Evolutionary conservation across 1,140 invertebrate genomes (phyloP).

Genomic region (Habropoda laboriosa): DNA sequence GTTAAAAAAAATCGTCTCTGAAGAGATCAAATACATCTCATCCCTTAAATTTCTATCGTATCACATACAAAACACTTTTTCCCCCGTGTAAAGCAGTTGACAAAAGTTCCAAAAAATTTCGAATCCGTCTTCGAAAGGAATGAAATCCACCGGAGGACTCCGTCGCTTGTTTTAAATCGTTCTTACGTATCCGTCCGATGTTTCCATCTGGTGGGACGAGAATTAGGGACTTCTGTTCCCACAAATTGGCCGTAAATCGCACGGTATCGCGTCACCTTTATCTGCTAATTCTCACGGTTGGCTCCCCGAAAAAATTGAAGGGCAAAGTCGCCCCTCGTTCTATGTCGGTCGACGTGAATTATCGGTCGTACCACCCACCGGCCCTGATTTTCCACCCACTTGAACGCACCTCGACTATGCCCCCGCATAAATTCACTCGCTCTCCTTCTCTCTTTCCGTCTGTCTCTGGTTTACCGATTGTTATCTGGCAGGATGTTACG

Average conservation of each 20-base stretch:
- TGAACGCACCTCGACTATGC: slow-evolving; percentile 32
- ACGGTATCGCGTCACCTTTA: slow-evolving; percentile 7
- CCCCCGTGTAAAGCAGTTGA: no score
- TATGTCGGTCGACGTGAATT: slow-evolving; percentile 3
- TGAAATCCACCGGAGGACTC: neutral
- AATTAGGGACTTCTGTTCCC: slow-evolving; percentile 23
- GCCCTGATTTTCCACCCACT: slow-evolving; percentile 45
- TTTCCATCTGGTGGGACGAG: neutral
- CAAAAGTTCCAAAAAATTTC: neutral
- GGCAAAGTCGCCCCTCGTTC: slow-evolving; percentile 1
- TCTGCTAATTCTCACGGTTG: slow-evolving; percentile 56
- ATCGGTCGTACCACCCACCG: slow-evolving; percentile 23
- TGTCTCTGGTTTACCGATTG: slow-evolving; percentile 32
- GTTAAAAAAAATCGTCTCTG: no score
- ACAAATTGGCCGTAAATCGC: slow-evolving; percentile 51
- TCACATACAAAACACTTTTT: no score
- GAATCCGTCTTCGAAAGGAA: neutral
- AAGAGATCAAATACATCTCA: no score
- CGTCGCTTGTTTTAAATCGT: no score
- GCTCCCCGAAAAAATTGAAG: slow-evolving; percentile 25
- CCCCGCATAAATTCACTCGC: slow-evolving; percentile 50
- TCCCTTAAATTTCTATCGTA: no score
- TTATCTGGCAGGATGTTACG: slow-evolving; percentile 58
- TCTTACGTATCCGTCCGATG: neutral
- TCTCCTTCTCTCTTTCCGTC: neutral